These are phyloP conservation scores for Rhombomys opimus DNA, from an alignment of 2,113 vertebrate genomes.

Conservation along the genomic window DNA sequence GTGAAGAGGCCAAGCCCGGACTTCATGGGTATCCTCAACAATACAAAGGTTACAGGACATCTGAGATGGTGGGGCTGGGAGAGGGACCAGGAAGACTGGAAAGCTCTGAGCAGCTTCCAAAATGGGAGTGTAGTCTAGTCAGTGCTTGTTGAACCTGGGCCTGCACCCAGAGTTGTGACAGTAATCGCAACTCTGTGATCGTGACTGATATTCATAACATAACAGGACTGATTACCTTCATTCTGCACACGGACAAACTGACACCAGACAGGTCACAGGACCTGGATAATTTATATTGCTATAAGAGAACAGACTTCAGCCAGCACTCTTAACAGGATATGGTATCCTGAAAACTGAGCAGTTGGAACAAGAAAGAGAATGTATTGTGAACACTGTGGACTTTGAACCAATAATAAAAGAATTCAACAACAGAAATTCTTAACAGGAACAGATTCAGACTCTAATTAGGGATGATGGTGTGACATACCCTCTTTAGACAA, in stretches of 20 bases:
- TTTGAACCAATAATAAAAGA: not conserved
- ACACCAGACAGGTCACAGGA: not conserved
- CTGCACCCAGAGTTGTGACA: not conserved
- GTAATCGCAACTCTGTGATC: not conserved
- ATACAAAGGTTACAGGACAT: not conserved
- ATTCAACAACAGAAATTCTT: not conserved
- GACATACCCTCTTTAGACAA: not conserved
- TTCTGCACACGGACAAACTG: slow-evolving; percentile 3
- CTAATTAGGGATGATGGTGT: slow-evolving; percentile 19
- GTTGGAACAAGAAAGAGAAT: not conserved
- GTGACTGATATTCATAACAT: too few relatives aligned
- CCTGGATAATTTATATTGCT: not conserved
- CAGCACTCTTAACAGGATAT: not conserved
- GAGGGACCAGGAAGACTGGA: not conserved
- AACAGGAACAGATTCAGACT: slow-evolving; percentile 24
- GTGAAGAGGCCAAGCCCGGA: not conserved
- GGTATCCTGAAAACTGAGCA: not conserved
- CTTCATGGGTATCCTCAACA: not conserved
- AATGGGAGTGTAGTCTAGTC: not conserved
- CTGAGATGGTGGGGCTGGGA: not conserved
- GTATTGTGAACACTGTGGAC: not conserved
- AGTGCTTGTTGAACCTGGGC: not conserved
- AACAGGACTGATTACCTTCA: not conserved
- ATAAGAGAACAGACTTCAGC: not conserved
- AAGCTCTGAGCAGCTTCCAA: not conserved